These are phyloP conservation scores for Drosophila rellima DNA, from an alignment of 2,888 invertebrate species.

Conservation along the genomic window DNA sequence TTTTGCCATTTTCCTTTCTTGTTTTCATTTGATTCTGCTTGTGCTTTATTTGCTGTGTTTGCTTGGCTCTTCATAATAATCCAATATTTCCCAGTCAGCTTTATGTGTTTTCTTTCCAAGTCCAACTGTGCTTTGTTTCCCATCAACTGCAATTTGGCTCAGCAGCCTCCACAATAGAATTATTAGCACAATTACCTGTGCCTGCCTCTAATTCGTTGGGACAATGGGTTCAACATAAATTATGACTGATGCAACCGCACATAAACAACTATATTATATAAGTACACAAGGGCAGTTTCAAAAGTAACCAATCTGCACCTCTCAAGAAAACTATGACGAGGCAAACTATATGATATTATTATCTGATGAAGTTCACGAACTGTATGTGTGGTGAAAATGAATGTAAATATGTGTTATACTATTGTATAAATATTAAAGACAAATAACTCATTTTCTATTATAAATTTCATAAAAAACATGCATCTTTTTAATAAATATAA, in stretches of 20 bases:
- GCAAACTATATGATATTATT: neutral
- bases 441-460: too few species aligned
- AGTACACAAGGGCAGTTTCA: neutral
- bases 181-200: conserved; percentile 39
- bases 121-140: conserved; percentile 2
- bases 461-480: too few species aligned
- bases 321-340: neutral
- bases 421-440: too few species aligned
- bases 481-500: too few species aligned
- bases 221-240: conserved; percentile 26
- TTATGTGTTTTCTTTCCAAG: conserved; percentile 5
- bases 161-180: conserved; percentile 5
- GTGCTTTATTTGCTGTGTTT: conserved; percentile 25
- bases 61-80: conserved; percentile 19
- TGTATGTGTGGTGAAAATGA: neutral
- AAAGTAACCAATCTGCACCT: neutral
- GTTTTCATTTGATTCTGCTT: conserved; percentile 16
- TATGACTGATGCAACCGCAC: neutral
- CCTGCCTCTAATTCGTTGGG: conserved; percentile 7
- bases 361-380: neutral
- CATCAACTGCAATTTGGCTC: conserved; percentile 4
- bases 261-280: neutral
- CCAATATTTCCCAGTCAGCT: conserved; percentile 12
- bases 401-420: neutral
- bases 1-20: neutral